Evolutionary conservation across 2,797 vertebrate species (phyloP).

Genomic region (Pristis pectinata): DNA sequence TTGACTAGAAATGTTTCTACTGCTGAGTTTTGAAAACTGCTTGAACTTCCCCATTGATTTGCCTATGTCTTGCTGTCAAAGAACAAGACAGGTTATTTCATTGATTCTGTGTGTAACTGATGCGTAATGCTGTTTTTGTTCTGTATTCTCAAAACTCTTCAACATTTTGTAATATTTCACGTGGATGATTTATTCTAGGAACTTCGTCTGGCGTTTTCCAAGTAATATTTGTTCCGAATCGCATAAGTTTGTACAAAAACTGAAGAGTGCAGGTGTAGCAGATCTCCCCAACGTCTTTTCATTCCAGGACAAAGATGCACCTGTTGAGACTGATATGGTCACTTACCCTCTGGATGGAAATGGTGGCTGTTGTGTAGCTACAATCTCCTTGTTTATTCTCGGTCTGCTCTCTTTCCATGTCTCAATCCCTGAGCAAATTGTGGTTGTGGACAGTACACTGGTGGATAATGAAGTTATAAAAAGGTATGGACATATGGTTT

Average conservation of each 20-base stretch:
- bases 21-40: not conserved
- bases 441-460: conserved; percentile 86
- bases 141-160: not conserved
- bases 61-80: not conserved
- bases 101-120: not conserved
- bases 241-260: conserved; percentile 65
- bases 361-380: conserved; percentile 69
- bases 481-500: conserved; percentile 55
- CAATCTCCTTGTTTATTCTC: conserved; percentile 73
- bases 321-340: conserved; percentile 55
- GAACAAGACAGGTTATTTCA: not conserved
- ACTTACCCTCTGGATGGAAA: conserved; percentile 69
- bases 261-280: conserved; percentile 54
- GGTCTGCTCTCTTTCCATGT: conserved; percentile 72
- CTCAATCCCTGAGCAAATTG: conserved; percentile 83
- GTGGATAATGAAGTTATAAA: conserved; percentile 82
- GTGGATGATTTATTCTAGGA: conserved; percentile 53
- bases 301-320: conserved; percentile 59
- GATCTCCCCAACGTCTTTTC: conserved; percentile 54
- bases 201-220: conserved; percentile 85
- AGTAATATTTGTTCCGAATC: conserved; percentile 69
- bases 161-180: not conserved
- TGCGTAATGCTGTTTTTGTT: not conserved
- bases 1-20: not conserved
- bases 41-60: not conserved